phyloP scores from a whole-genome alignment of 2,113 vertebrate species.

The Sylvietta virens region DNA sequence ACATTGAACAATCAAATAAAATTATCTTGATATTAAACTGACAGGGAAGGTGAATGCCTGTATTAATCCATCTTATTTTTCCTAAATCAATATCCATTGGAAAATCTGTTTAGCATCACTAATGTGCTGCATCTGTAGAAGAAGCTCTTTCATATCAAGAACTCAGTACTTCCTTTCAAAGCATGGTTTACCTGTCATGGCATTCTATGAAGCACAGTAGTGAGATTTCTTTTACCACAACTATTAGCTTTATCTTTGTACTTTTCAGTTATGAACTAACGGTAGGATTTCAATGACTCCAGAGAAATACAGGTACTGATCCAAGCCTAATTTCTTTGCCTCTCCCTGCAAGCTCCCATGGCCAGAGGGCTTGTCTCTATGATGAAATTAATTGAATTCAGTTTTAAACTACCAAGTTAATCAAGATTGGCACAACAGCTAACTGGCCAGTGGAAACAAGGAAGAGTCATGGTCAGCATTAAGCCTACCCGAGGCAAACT shows the following conservation, averaged over 20 bases:
- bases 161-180: background rate
- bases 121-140: background rate
- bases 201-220: background rate
- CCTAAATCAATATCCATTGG: background rate
- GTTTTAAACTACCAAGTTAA: slow-evolving; percentile 26
- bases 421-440: slow-evolving; percentile 16
- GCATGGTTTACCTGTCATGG: background rate
- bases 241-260: background rate
- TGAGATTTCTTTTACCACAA: background rate
- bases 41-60: background rate
- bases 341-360: background rate
- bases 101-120: background rate
- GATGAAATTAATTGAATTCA: slow-evolving; percentile 32
- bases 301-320: slow-evolving; percentile 3
- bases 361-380: background rate
- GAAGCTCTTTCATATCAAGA: background rate
- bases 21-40: slow-evolving; percentile 16
- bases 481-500: background rate
- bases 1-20: slow-evolving; percentile 37
- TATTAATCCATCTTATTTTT: background rate
- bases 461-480: background rate
- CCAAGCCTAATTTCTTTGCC: background rate
- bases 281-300: background rate
- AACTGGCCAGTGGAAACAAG: background rate
- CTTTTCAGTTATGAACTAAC: background rate